Evolutionary conservation across 2,113 vertebrate genomes (phyloP).

Genomic region (Oreochromis aureus): DNA sequence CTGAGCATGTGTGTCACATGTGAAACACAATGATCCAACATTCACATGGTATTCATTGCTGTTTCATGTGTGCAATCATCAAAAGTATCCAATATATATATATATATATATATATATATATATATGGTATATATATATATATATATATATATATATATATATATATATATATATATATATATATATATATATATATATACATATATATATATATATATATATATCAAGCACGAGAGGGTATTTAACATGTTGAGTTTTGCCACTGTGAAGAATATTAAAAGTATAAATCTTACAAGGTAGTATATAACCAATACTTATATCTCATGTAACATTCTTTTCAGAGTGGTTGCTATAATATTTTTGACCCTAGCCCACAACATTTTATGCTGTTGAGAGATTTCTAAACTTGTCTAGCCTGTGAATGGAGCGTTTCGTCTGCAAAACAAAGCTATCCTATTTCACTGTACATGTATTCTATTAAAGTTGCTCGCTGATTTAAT

Average conservation of each 20-base stretch:
- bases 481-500: background rate
- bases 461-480: background rate
- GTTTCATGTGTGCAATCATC: background rate
- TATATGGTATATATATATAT: background rate
- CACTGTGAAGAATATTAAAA: background rate
- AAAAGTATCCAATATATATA: too few relatives aligned
- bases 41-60: background rate
- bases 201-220: background rate
- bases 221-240: background rate
- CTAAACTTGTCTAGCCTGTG: background rate
- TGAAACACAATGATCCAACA: background rate
- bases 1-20: background rate
- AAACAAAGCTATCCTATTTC: background rate
- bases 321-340: background rate
- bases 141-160: background rate
- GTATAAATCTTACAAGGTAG: background rate
- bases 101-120: too few relatives aligned
- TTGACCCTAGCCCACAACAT: background rate
- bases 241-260: background rate
- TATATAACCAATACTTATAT: background rate
- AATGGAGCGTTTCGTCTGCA: background rate
- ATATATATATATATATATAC: too few relatives aligned
- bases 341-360: background rate
- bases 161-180: background rate
- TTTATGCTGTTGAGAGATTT: background rate